Base-by-base conservation (phyloP, 2,797 vertebrate genomes). In the Gobionotothen gibberifrons region DNA sequence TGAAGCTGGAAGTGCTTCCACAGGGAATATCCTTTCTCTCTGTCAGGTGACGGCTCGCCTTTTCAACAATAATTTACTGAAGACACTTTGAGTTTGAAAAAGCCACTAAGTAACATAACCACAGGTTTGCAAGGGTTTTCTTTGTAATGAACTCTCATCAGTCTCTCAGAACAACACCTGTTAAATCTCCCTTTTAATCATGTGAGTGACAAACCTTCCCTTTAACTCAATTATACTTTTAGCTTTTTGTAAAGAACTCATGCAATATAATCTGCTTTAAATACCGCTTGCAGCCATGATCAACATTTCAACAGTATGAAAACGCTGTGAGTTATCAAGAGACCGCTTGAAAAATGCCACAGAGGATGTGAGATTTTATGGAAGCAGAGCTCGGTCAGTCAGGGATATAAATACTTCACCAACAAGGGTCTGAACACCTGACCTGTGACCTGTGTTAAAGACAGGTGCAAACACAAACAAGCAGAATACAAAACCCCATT, bases 151-250 rank as follows among this genome's bases (percentile, higher is more conserved):
- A 43, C 19, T 21, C 47, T 42, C 4, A 14, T 68, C 59, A 39
- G 13, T 61, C 83, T 81, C 71, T 77, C 68, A 42, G 54, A 69
- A 63, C 44, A 53, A 86, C 15, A 66, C 32, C 63, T 40, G 62
- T 75, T 69, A 44, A n/a, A 42, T 78, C 90, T 90, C 92, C 88
- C 87, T 92, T 93, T 90, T 74, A 63, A 68, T 73, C 73, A 55
- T n/a, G 61, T 78, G 52, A 72, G 63, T 66, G 29, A 55, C 52
- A 59, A 55, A 19, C 62, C 62, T 86, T 94, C 91, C 90, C 92
- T 92, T 93, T 91, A 74, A 63, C 56, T 54, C 61, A 52, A 75
- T 78, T 69, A 86, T 58, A 81, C 48, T 46, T 71, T 78, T 80
- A 67, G 11, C 42, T 58, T 78, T 58, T 21, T 36, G 32, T 68